phyloP scores from a whole-genome alignment of 2,113 vertebrate genomes.

The Hypanus sabinus region DNA sequence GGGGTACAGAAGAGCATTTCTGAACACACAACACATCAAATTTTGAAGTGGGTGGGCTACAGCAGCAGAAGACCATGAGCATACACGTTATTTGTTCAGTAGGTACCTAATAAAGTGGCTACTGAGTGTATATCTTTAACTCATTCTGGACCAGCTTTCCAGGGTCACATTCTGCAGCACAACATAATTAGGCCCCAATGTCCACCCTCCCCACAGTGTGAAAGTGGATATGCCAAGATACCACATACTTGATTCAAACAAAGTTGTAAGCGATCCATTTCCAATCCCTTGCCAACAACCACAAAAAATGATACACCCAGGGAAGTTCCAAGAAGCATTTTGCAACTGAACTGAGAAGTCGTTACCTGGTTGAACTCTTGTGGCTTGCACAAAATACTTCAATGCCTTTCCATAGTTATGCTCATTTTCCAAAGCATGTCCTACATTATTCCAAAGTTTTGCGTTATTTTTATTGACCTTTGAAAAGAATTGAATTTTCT shows the following conservation, averaged over 20 bases:
- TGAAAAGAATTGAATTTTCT: background rate
- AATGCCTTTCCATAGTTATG: slow-evolving; percentile 83
- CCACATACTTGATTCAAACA: background rate
- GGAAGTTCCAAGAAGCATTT: background rate
- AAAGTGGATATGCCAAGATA: background rate
- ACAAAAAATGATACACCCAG: background rate
- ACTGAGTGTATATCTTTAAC: too few relatives aligned
- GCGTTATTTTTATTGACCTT: slow-evolving; percentile 98
- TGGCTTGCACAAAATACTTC: slow-evolving; percentile 88
- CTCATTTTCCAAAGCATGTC: slow-evolving; percentile 92
- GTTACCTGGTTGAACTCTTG: slow-evolving; percentile 89
- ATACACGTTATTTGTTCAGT: too few relatives aligned
- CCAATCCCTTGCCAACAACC: background rate
- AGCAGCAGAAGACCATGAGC: too few relatives aligned
- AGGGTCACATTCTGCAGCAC: background rate
- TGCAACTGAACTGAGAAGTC: background rate
- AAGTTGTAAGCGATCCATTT: background rate
- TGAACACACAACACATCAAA: too few relatives aligned
- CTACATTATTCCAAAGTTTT: slow-evolving; percentile 97
- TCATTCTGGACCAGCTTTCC: too few relatives aligned
- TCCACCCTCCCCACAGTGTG: background rate
- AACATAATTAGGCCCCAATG: background rate
- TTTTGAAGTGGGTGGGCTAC: too few relatives aligned
- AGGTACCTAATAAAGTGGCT: too few relatives aligned
- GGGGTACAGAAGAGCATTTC: too few relatives aligned